phyloP scores from a whole-genome alignment of 37 sponge, comb jelly and placozoan genomes.

The Axinella damicornis region DNA sequence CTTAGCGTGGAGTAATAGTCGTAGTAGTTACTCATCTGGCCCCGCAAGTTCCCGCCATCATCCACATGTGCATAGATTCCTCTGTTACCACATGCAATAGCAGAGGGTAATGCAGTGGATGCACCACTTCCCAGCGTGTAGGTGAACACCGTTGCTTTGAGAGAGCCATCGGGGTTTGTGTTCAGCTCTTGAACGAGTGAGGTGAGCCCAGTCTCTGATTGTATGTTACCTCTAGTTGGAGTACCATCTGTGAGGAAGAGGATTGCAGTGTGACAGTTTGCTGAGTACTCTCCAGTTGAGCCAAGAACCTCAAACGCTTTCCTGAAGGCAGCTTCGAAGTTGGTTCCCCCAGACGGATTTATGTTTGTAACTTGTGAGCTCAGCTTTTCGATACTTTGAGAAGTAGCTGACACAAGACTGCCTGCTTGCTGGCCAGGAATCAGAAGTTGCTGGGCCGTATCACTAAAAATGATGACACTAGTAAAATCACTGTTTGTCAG shows the following conservation, averaged over 20 bases:
- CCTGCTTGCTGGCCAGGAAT: not conserved
- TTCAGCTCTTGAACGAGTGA: too few species aligned
- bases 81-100: too few species aligned
- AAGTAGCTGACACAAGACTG: not conserved
- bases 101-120: too few species aligned
- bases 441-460: constrained; percentile 4
- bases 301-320: constrained; percentile 1
- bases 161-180: too few species aligned
- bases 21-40: too few species aligned
- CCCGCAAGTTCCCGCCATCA: too few species aligned
- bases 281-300: not conserved
- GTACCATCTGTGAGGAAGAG: constrained; percentile 6
- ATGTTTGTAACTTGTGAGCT: not conserved
- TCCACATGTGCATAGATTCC: too few species aligned
- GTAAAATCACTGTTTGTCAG: not conserved
- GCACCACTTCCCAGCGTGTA: too few species aligned
- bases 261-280: constrained; percentile 10
- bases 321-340: constrained; percentile 4
- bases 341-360: not conserved
- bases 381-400: not conserved
- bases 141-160: too few species aligned
- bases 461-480: not conserved
- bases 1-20: too few species aligned
- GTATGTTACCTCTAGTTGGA: not conserved
- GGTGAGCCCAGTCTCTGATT: too few species aligned